Percentiles rank a stretch among this genome's conserved stretches.
Evolutionary conservation across 2,113 vertebrate species (phyloP).

Genomic region (Poeciliopsis prolifica): DNA sequence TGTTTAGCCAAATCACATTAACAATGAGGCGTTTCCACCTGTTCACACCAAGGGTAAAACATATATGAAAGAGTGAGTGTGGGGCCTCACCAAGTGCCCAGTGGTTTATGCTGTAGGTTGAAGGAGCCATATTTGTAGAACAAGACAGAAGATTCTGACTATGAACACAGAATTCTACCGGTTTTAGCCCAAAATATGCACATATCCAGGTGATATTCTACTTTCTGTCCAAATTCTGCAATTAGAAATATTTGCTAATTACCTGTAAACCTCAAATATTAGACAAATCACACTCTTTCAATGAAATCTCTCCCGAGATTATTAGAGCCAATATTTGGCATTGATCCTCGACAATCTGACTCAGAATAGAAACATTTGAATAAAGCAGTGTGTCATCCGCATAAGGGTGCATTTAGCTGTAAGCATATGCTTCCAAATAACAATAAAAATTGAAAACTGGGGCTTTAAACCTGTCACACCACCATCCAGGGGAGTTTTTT

Average conservation of each 20-base stretch:
- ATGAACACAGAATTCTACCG: constrained; percentile 17
- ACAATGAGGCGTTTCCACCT: constrained; percentile 87
- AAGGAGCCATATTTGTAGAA: constrained; percentile 29
- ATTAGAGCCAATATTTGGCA: too few species aligned
- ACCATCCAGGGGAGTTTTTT: too few species aligned
- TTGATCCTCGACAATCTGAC: too few species aligned
- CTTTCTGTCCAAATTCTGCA: not conserved
- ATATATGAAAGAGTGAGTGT: constrained; percentile 25
- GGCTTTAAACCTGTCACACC: too few species aligned
- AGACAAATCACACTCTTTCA: too few species aligned
- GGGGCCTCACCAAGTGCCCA: constrained; percentile 24
- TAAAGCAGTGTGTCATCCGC: too few species aligned
- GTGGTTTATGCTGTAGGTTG: constrained; percentile 38
- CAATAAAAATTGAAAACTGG: too few species aligned
- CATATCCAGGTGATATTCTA: not conserved
- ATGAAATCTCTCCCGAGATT: too few species aligned
- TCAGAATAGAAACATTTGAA: too few species aligned
- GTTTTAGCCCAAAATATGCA: not conserved
- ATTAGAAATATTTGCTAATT: too few species aligned
- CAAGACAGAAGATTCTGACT: constrained; percentile 25
- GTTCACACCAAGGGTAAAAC: constrained; percentile 73
- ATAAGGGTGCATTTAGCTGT: too few species aligned
- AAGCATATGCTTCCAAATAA: too few species aligned
- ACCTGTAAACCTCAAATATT: not conserved
- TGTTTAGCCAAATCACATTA: constrained; percentile 93